Evolutionary conservation across 2,797 vertebrate genomes (phyloP), one percentile per base, ranked within the genome.

Genomic region (Coendou prehensilis): DNA sequence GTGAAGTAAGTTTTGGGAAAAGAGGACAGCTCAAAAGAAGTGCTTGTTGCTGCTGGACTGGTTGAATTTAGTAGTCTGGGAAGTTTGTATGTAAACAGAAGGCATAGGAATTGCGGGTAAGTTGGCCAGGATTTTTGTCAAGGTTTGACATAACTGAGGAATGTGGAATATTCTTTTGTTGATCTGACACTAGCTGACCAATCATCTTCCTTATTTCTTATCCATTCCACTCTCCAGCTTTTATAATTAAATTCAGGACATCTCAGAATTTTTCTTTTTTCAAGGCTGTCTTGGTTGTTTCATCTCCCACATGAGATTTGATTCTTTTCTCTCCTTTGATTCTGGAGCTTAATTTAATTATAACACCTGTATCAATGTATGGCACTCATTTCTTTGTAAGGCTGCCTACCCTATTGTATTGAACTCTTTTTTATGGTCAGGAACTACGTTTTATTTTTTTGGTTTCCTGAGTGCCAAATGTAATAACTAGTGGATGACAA

Each of bases 341-440:
- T 45, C 79, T 41, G 63, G 79, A 84, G 52, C 11, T 84, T 61
- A 84, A 82, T 78, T 88, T 88, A 89, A 69, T 84, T 78, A 6
- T 83, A 69, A 88, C 20, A 88, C 11, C 8, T 83, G 56, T 84
- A 61, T 41, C 61, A 71, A 17, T 13, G 28, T 71, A 75, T 56
- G 61, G 7, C 28, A 47, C n/a, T 81, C 28, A 45, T 78, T 59
- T 52, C 47, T 84, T 84, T 61, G 22, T 37, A 95, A 92, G 88
- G 20, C 5, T 89, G 11, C 63, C 54, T 84, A 10, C 28, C 9
- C 28, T 5, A 13, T 37, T 52, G 14, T 7, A 56, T 1, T 18
- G n/a, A 76, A 76, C 47, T 9, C n/a, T 73, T 11, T 28, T 92
- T 92, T 45, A 84, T 71, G 69, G 15, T 23, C 41, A 75, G 17